These are phyloP conservation scores for Bradypodion ventrale DNA, from an alignment of 2,797 vertebrate species.

Conservation along the genomic window DNA sequence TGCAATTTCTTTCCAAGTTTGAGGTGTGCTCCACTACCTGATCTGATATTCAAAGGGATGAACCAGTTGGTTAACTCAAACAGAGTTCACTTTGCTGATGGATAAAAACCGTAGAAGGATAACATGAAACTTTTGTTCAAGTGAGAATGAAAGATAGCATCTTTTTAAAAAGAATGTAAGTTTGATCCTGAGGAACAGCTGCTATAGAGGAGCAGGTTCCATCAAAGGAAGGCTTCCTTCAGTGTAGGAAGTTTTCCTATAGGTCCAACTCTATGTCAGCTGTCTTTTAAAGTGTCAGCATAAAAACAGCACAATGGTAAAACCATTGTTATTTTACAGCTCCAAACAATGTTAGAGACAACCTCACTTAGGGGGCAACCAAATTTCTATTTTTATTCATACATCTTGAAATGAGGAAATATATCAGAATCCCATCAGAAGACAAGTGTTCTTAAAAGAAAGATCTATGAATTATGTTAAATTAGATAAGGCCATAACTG, in stretches of 20 bases:
- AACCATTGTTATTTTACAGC: not conserved
- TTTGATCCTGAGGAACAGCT: not conserved
- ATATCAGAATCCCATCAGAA: constrained; percentile 11
- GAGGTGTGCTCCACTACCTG: too few species aligned
- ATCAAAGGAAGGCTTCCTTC: not conserved
- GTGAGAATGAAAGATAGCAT: not conserved
- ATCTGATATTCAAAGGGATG: too few species aligned
- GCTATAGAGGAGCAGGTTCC: not conserved
- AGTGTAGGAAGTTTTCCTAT: not conserved
- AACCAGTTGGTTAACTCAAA: too few species aligned
- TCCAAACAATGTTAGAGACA: not conserved
- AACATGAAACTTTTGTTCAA: not conserved
- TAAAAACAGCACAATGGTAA: not conserved
- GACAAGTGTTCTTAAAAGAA: constrained; percentile 21
- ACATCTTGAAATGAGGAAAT: not conserved
- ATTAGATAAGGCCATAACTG: constrained; percentile 17
- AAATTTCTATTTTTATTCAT: constrained; percentile 11
- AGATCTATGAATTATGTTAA: constrained; percentile 29
- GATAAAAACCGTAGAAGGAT: not conserved
- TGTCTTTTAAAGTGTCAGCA: not conserved
- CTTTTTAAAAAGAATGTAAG: not conserved
- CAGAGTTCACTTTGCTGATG: too few species aligned
- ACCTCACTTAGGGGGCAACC: not conserved
- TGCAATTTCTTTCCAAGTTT: too few species aligned
- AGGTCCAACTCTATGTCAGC: not conserved